phyloP scores from a whole-genome alignment of 2,797 vertebrate species.

The Girardinus metallicus region DNA sequence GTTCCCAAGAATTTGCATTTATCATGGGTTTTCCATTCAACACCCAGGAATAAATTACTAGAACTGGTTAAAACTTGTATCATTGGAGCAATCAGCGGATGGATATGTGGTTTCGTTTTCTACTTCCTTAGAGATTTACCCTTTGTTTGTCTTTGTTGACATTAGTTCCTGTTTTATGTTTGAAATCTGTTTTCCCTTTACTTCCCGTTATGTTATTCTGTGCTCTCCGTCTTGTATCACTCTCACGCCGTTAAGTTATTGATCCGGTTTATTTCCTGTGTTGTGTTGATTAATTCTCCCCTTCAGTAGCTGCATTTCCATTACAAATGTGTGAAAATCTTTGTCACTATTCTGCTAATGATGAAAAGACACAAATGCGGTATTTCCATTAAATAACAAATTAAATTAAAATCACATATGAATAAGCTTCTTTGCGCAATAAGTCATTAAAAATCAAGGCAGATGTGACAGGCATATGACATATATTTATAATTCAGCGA shows the following conservation, averaged over 20 bases:
- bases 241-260: no score
- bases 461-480: no score
- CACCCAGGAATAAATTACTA: slow-evolving; percentile 52
- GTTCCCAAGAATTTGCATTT: slow-evolving; percentile 39
- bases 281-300: not conserved
- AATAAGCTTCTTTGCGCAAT: no score
- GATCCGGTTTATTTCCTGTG: not conserved
- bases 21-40: slow-evolving; percentile 37
- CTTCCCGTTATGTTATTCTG: not conserved
- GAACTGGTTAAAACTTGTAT: slow-evolving; percentile 64
- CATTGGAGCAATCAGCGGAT: slow-evolving; percentile 41
- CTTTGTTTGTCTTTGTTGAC: not conserved
- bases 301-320: not conserved
- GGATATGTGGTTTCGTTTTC: not conserved
- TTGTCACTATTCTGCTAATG: no score
- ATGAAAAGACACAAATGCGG: no score
- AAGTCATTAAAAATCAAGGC: no score
- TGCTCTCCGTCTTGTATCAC: not conserved
- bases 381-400: no score
- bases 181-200: not conserved
- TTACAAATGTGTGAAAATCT: no score
- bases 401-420: no score
- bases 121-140: not conserved
- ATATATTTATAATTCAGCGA: no score
- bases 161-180: not conserved